phyloP scores from a whole-genome alignment of 2,113 vertebrate species.

The Loxodonta africana region DNA sequence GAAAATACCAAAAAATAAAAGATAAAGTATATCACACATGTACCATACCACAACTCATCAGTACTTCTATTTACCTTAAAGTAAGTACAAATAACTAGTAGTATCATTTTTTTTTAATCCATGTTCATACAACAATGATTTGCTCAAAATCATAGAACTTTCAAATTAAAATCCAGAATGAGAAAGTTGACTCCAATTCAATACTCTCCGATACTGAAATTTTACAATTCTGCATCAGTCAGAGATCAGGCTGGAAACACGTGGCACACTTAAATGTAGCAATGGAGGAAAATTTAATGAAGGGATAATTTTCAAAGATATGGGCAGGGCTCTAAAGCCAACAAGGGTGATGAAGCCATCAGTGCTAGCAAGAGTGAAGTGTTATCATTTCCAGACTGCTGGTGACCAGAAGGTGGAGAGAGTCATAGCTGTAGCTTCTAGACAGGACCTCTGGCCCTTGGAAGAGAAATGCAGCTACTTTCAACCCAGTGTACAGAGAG shows the following conservation, averaged over 20 bases:
- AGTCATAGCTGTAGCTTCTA: not conserved
- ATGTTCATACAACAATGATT: not conserved
- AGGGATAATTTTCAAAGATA: not conserved
- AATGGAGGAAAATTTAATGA: not conserved
- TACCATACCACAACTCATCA: not conserved
- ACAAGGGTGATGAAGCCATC: not conserved
- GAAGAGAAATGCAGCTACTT: not conserved
- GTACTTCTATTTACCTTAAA: not conserved
- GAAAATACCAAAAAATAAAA: not conserved
- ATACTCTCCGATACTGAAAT: not conserved
- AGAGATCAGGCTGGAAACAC: not conserved
- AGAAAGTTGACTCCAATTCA: not conserved
- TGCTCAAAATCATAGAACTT: not conserved
- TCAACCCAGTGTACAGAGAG: not conserved
- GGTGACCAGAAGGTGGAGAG: not conserved
- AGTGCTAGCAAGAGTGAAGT: not conserved
- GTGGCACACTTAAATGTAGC: no score
- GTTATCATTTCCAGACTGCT: not conserved
- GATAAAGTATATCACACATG: not conserved
- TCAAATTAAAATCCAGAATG: not conserved
- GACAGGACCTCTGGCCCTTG: not conserved
- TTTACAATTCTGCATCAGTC: not conserved
- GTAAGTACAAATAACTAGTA: not conserved
- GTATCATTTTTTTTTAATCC: not conserved
- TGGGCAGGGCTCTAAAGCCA: not conserved